Conservation (phyloP, 2,113 vertebrate species). For the Scytalopus superciliaris region DNA sequence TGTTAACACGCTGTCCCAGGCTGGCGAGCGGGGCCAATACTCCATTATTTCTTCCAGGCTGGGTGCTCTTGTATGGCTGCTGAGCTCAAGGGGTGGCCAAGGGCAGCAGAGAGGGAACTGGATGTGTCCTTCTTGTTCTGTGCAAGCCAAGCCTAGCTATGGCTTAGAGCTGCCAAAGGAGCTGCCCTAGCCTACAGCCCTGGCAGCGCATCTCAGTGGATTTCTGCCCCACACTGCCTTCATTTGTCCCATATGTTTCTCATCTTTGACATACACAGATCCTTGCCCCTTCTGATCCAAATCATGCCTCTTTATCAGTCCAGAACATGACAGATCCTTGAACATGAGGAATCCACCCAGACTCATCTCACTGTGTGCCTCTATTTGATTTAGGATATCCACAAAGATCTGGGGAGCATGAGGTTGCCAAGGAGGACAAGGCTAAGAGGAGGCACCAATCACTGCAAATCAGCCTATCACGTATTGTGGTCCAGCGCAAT, state of each 20-base stretch:
- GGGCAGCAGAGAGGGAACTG: neutral
- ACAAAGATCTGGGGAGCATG: neutral
- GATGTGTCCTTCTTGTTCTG: neutral
- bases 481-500: neutral
- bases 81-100: neutral
- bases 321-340: neutral
- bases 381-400: neutral
- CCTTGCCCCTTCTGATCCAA: neutral
- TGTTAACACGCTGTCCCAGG: neutral
- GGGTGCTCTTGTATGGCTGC: fast-evolving
- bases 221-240: neutral
- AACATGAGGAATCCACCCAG: neutral
- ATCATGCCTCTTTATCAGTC: neutral
- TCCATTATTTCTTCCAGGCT: neutral
- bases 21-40: neutral
- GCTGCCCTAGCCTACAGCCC: neutral
- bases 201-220: fast-evolving
- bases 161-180: neutral
- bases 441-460: neutral
- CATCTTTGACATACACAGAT: neutral
- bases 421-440: neutral
- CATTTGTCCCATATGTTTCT: neutral
- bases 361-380: neutral
- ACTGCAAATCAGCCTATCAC: neutral
- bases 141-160: neutral